These are phyloP conservation scores for Pseudolaguvia tuberculata DNA, from an alignment of 2,113 vertebrate genomes.

Conservation along the genomic window DNA sequence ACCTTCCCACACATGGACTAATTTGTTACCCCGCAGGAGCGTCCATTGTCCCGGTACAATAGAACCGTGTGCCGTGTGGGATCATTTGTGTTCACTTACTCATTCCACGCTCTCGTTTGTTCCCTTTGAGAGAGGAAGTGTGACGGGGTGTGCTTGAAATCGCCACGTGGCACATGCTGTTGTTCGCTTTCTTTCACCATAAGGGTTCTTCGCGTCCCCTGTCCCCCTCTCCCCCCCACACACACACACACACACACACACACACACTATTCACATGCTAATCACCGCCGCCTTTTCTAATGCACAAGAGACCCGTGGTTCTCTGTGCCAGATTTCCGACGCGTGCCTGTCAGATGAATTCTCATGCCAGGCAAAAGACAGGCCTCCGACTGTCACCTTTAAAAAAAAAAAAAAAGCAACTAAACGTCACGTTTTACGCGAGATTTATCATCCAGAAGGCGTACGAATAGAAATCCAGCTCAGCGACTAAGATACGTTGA, in stretches of 20 bases:
- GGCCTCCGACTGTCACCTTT: conserved; percentile 3
- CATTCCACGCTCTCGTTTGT: conserved; percentile 78
- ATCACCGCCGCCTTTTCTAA: conserved; percentile 42
- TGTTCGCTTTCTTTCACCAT: conserved; percentile 60
- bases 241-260: too few species aligned
- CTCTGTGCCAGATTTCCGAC: conserved; percentile 37
- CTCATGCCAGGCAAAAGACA: conserved; percentile 20
- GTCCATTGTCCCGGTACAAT: conserved; percentile 71
- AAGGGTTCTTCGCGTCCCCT: conserved; percentile 57
- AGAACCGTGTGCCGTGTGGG: conserved; percentile 69
- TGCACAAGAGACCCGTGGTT: conserved; percentile 5
- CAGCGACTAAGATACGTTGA: conserved; percentile 25
- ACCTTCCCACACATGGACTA: conserved; percentile 35
- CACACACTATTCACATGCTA: conserved; percentile 78
- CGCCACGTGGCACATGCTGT: conserved; percentile 55
- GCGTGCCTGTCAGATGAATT: conserved; percentile 45
- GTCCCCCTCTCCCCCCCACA: too few species aligned
- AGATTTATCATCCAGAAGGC: conserved; percentile 11
- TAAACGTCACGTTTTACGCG: conserved; percentile 6
- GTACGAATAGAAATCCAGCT: conserved; percentile 9
- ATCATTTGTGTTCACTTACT: conserved; percentile 74
- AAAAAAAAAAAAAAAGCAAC: conserved; percentile 16
- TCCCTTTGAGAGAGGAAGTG: conserved; percentile 72
- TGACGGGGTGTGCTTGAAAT: conserved; percentile 69
- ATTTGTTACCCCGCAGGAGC: conserved; percentile 37